These are phyloP conservation scores for Okapia johnstoni DNA, from an alignment of 2,113 vertebrate species.

Conservation along the genomic window DNA sequence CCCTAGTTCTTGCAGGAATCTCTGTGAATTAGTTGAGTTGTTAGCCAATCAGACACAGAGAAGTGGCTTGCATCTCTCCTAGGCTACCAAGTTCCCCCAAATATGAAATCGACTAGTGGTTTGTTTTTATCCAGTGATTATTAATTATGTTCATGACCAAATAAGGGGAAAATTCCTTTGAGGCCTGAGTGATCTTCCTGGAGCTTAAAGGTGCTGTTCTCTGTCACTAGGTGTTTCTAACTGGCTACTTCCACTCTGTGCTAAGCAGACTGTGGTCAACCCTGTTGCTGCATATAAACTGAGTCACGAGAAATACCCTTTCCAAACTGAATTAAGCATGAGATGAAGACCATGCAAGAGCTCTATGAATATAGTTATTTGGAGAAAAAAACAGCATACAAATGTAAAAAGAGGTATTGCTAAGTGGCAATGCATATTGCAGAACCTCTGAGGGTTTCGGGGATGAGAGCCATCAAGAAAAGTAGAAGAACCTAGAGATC, in stretches of 20 bases:
- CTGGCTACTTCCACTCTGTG: not conserved
- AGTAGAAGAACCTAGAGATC: not conserved
- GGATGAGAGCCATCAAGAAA: not conserved
- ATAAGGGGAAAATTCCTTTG: not conserved
- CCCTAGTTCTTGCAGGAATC: not conserved
- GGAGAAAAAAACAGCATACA: not conserved
- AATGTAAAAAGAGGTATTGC: not conserved
- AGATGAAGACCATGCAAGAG: not conserved
- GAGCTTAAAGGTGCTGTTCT: not conserved
- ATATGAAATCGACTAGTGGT: not conserved
- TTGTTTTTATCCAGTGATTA: constrained; percentile 24
- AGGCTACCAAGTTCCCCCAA: not conserved
- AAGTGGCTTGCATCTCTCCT: not conserved
- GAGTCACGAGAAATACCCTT: not conserved
- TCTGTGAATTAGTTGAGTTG: not conserved
- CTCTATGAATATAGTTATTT: not conserved
- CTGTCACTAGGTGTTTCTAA: not conserved
- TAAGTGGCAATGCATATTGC: not conserved
- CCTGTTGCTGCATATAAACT: not conserved
- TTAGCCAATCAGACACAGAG: not conserved
- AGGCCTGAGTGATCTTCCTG: not conserved
- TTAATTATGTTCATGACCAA: constrained; percentile 1
- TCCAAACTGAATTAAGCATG: not conserved
- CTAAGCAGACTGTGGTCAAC: not conserved
- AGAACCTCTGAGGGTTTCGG: not conserved